Percentiles rank a stretch among this genome's conserved stretches.
Evolutionary conservation across 2,113 vertebrate species (phyloP).

Genomic region (Romanogobio albipinnatus): DNA sequence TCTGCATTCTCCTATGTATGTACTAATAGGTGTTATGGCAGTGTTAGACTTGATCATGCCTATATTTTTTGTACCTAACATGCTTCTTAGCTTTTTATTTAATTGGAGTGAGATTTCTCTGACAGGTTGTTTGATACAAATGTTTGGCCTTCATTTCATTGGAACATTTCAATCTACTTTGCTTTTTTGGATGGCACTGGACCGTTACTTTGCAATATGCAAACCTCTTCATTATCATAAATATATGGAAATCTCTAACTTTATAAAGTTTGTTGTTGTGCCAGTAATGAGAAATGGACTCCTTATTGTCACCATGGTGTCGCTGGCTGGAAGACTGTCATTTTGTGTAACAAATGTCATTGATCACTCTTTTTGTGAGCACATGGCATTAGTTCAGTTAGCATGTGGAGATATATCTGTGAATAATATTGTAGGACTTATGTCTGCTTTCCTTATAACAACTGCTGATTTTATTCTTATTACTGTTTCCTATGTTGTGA

Average conservation of each 20-base stretch:
- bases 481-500: conserved; percentile 48
- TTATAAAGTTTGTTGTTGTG: conserved; percentile 37
- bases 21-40: conserved; percentile 65
- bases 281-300: conserved; percentile 48
- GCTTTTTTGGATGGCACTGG: conserved; percentile 68
- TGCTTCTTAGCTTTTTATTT: conserved; percentile 55
- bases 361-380: conserved; percentile 67
- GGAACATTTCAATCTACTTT: conserved; percentile 63
- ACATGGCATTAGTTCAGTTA: conserved; percentile 69
- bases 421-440: conserved; percentile 63
- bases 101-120: conserved; percentile 48
- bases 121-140: conserved; percentile 53
- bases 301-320: conserved; percentile 38
- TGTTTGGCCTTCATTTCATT: conserved; percentile 52
- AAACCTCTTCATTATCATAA: conserved; percentile 55
- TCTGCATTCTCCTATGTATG: conserved; percentile 65
- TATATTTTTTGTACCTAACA: conserved; percentile 50
- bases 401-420: conserved; percentile 65
- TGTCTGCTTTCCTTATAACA: conserved; percentile 29
- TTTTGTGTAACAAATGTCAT: conserved; percentile 63
- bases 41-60: conserved; percentile 40
- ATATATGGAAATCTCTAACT: conserved; percentile 23
- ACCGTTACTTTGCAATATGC: conserved; percentile 61
- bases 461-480: conserved; percentile 50
- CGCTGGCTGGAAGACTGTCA: conserved; percentile 43